These are phyloP conservation scores for Notothenia rossii DNA, from an alignment of 2,113 vertebrate genomes.

Conservation along the genomic window DNA sequence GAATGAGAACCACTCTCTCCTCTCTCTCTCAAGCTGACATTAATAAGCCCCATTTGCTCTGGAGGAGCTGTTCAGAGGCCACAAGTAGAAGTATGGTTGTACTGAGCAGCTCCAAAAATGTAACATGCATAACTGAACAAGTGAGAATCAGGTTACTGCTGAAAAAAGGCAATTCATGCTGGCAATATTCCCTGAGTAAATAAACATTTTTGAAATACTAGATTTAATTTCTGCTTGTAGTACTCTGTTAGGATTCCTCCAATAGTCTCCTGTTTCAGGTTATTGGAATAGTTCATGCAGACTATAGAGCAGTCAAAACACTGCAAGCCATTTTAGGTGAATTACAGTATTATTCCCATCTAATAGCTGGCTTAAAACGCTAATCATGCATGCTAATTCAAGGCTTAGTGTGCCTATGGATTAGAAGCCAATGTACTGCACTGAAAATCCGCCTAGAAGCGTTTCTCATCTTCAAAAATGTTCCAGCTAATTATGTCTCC, in stretches of 20 bases:
- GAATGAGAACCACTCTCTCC: slow-evolving; percentile 30
- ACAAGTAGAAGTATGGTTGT: slow-evolving; percentile 20
- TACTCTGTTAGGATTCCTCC: slow-evolving; percentile 7
- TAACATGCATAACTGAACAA: slow-evolving; percentile 10
- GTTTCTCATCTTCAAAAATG: slow-evolving; percentile 70
- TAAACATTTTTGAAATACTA: slow-evolving; percentile 34
- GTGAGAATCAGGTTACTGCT: slow-evolving; percentile 30
- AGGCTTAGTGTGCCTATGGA: slow-evolving; percentile 68
- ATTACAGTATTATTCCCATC: slow-evolving; percentile 70
- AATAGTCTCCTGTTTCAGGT: slow-evolving; percentile 30
- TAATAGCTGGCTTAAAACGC: slow-evolving; percentile 72
- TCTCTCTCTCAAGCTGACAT: slow-evolving; percentile 49
- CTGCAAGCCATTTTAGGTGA: slow-evolving; percentile 62
- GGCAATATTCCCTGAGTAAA: slow-evolving; percentile 24
- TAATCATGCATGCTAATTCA: slow-evolving; percentile 77
- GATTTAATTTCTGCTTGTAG: slow-evolving; percentile 22
- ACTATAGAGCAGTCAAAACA: slow-evolving; percentile 51
- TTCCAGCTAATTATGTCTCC: slow-evolving; percentile 72
- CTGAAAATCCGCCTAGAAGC: slow-evolving; percentile 60
- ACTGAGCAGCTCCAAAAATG: slow-evolving; percentile 19
- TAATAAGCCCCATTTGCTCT: slow-evolving; percentile 57
- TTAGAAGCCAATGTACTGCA: slow-evolving; percentile 71
- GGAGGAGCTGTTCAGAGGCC: slow-evolving; percentile 35
- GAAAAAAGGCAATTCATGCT: slow-evolving; percentile 17
- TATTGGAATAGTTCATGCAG: slow-evolving; percentile 30